A percentile compares a stretch with the other conserved stretches of the same genome.
These are phyloP conservation scores for Spinus olivaceus DNA, from an alignment of 2,797 vertebrate species.

Conservation along the genomic window DNA sequence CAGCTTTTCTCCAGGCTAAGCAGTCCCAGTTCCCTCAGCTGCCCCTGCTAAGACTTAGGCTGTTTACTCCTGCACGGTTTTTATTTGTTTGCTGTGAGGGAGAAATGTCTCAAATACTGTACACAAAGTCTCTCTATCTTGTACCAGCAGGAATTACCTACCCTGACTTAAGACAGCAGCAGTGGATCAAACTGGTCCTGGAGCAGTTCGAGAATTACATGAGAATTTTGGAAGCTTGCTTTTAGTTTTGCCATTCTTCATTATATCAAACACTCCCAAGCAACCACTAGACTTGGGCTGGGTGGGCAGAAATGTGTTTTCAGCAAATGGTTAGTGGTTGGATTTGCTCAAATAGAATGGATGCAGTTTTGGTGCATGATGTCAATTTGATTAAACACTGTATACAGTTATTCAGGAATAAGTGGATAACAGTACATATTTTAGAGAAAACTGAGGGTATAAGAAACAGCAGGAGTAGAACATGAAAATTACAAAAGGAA, in stretches of 20 bases:
- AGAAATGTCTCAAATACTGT: neutral
- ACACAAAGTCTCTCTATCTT: neutral
- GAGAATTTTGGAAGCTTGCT: neutral
- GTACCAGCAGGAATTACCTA: neutral
- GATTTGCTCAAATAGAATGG: neutral
- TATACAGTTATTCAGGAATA: neutral
- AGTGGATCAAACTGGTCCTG: neutral
- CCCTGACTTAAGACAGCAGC: neutral
- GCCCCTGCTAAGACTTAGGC: neutral
- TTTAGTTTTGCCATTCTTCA: neutral
- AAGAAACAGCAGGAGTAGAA: conserved; percentile 31
- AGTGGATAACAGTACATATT: neutral
- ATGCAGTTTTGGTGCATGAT: neutral
- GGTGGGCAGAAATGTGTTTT: neutral
- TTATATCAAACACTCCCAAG: neutral
- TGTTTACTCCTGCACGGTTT: neutral
- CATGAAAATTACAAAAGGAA: conserved; percentile 2
- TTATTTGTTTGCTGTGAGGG: neutral
- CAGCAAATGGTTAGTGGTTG: neutral
- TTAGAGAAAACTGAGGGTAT: neutral
- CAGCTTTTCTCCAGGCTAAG: neutral
- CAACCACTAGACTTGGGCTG: neutral
- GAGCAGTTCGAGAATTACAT: neutral
- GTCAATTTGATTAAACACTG: conserved; percentile 18
- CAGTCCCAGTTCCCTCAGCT: neutral